Conservation (phyloP, 64 coral and sea anemone genomes). For the Cladopsammia gracilis region DNA sequence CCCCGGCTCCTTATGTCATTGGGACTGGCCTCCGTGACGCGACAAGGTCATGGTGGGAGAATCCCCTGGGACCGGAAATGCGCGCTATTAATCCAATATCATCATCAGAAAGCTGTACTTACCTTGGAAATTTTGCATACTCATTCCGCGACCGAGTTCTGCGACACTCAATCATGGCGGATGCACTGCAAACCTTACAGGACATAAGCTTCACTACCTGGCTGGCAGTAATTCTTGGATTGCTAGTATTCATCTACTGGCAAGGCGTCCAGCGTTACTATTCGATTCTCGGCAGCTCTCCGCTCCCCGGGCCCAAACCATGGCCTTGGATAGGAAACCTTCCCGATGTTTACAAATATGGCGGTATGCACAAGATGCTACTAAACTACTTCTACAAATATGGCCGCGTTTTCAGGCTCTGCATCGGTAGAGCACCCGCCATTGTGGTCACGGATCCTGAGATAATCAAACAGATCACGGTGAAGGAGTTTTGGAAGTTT, state of each 20-base stretch:
- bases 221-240: background rate
- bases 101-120: too few species aligned
- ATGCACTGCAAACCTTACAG: background rate
- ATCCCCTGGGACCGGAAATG: too few species aligned
- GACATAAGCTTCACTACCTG: background rate
- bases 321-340: slow-evolving; percentile 70
- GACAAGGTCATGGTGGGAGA: too few species aligned
- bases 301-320: slow-evolving; percentile 63
- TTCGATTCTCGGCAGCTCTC: slow-evolving; percentile 7
- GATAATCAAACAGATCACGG: slow-evolving; percentile 75
- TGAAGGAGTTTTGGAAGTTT: slow-evolving; percentile 90
- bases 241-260: slow-evolving; percentile 62
- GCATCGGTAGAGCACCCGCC: slow-evolving; percentile 23
- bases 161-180: background rate
- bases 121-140: too few species aligned
- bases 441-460: slow-evolving; percentile 82
- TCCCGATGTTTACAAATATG: slow-evolving; percentile 63
- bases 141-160: too few species aligned
- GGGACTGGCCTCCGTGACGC: too few species aligned
- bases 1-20: too few species aligned
- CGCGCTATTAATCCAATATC: too few species aligned
- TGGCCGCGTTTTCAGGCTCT: slow-evolving; percentile 69
- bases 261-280: slow-evolving; percentile 31
- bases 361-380: slow-evolving; percentile 72
- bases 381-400: slow-evolving; percentile 73